Conservation (phyloP, 2,113 vertebrate species). For the Prunella fulvescens region DNA sequence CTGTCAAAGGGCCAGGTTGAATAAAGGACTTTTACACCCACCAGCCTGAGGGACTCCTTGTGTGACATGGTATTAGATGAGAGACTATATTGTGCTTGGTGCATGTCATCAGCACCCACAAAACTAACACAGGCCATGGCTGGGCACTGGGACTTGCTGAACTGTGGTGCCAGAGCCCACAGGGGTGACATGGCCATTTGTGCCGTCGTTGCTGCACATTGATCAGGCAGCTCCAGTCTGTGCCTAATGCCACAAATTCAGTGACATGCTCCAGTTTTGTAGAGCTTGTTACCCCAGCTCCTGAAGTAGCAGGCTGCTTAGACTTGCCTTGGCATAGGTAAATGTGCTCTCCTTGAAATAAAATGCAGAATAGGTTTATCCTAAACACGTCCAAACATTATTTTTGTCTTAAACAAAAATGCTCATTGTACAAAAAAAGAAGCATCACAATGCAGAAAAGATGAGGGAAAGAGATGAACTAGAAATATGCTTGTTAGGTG, state of each 20-base stretch:
- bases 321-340: not conserved
- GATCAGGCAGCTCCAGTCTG: not conserved
- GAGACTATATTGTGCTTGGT: not conserved
- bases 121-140: not conserved
- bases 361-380: not conserved
- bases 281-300: not conserved
- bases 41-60: not conserved
- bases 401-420: not conserved
- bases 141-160: not conserved
- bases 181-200: fast-evolving
- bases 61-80: not conserved
- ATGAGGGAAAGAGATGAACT: not conserved
- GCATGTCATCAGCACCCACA: not conserved
- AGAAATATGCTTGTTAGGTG: not conserved
- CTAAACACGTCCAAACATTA: not conserved
- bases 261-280: not conserved
- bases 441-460: not conserved
- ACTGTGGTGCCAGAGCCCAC: not conserved
- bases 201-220: not conserved
- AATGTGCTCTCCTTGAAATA: not conserved
- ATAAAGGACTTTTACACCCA: not conserved
- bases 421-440: not conserved
- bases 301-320: not conserved
- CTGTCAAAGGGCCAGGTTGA: not conserved
- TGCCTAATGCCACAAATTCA: not conserved